Base-by-base conservation (phyloP, 2,888 invertebrate species). In the Agonopterix heracliana region DNA sequence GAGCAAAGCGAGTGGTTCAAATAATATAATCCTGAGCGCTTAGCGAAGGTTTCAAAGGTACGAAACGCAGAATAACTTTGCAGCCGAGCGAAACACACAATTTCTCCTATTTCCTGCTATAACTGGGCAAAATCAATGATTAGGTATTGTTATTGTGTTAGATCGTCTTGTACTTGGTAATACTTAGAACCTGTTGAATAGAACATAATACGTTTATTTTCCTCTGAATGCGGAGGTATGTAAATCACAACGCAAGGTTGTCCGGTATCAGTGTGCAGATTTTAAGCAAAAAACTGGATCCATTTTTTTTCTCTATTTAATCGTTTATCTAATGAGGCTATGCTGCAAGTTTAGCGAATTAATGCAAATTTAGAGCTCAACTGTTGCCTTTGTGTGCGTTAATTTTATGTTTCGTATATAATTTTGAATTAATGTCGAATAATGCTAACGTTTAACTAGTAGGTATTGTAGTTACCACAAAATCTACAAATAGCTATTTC, bases 211-310 rank as follows among this genome's bases (percentile, higher is more conserved):
- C n/a, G n/a, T 40, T 5, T 10, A 7, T 40, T 11, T 40, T 40
- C 40, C n/a, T 40, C 26, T 12, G 14, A 38, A 50, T 26, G 47
- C 50, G 50, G 50, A 50, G 47, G 50, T 50, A 34, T 3, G 40
- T 14, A 26, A 26, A 7, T 14, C 36, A 42, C 49, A 45, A 46
- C 36, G 47, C 50, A 50, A 50, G 50, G 50, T 41, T 9, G 44
- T 44, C 50, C 13, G 34, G 44, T 47, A 17, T 12, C 40, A 4
- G 26, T 47, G 26, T 47, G 26, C 26, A 26, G 26, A 26, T 13
- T 38, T 34, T 13, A 13, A 40, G 45, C 44, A 50, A 50, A 50
- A 50, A 47, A 50, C 40, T 34, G 40, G 26, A 7, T 5, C 26
- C 26, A 26, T 38, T 38, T n/a, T 36, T 34, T 42, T n/a, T 49